Evolutionary conservation across 2,888 invertebrate genomes (phyloP), one percentile per base, ranked within the genome.

Genomic region (Stictocephala bisonia): DNA sequence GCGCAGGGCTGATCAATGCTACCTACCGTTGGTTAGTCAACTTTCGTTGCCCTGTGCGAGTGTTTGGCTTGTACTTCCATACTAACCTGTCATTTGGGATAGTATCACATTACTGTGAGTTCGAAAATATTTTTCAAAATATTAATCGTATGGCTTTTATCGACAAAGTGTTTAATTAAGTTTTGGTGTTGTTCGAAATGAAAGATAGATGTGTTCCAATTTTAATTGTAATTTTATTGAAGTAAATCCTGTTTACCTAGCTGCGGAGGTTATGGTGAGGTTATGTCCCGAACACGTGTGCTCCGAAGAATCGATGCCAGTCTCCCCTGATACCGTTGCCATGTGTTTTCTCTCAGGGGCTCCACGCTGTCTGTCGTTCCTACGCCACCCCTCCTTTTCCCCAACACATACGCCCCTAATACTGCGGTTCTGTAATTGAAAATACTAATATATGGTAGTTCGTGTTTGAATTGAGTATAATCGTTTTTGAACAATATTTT

Each of bases 1-100:
- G 64, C 64, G 64, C 64, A 64, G 64, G 64, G 9, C 64, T 40
- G 64, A 64, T 64, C 64, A 40, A 64, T 64, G 64, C 64, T 64
- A 24, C 31, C 20, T 15, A 27, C 64, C 44, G 41, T 35, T 27
- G 44, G 64, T 64, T 27, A 64, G 64, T 64, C 22, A 20, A 35
- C 24, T 18, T 64, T 40, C 44, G 40, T 27, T 40, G 64, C 44
- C 41, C 44, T 44, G 20, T 40, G 22, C 27, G 64, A 9, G 40
- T 24, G 64, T 60, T 44, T 44, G 20, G 18, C 40, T 44, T 22
- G 22, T 26, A 26, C n/a, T n/a, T n/a, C n/a, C n/a, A n/a, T n/a
- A n/a, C n/a, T n/a, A n/a, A n/a, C n/a, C n/a, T n/a, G n/a, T n/a
- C n/a, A n/a, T n/a, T n/a, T n/a, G n/a, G n/a, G n/a, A n/a, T n/a